Conservation (phyloP, 2,113 vertebrate species). For the Condylura cristata region DNA sequence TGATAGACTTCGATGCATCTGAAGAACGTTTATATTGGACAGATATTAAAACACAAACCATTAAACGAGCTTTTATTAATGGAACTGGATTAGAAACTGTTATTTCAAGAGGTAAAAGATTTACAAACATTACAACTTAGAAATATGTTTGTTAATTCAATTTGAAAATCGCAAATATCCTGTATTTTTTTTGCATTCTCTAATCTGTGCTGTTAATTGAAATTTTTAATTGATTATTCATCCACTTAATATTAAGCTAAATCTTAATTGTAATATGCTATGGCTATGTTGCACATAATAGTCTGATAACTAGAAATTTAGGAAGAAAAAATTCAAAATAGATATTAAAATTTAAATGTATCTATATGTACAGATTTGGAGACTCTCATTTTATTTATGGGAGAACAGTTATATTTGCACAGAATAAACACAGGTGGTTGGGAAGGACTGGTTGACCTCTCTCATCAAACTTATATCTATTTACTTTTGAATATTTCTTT, state of each 20-base stretch:
- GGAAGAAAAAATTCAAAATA: neutral
- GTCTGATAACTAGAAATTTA: constrained; percentile 43
- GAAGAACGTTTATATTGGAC: constrained; percentile 98
- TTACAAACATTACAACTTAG: neutral
- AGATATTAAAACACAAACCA: constrained; percentile 97
- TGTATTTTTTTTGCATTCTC: neutral
- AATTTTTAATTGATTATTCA: neutral
- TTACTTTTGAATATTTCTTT: neutral
- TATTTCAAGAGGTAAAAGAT: constrained; percentile 93
- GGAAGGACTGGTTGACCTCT: fast-evolving
- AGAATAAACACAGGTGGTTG: neutral
- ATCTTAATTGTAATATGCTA: neutral
- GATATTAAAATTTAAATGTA: neutral
- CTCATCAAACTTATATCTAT: neutral
- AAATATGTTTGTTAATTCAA: neutral
- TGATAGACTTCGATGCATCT: constrained; percentile 95
- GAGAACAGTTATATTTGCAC: neutral
- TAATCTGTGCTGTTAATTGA: neutral
- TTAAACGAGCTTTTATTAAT: constrained; percentile 97
- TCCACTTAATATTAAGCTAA: neutral
- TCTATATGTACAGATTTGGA: neutral
- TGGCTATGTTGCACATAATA: neutral
- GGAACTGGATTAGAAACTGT: constrained; percentile 97
- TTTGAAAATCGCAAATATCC: neutral
- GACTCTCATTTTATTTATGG: neutral